A percentile compares a stretch with the other conserved stretches of the same genome.
phyloP scores from a whole-genome alignment of 2,888 invertebrate genomes.

The Electrophaes corylata region DNA sequence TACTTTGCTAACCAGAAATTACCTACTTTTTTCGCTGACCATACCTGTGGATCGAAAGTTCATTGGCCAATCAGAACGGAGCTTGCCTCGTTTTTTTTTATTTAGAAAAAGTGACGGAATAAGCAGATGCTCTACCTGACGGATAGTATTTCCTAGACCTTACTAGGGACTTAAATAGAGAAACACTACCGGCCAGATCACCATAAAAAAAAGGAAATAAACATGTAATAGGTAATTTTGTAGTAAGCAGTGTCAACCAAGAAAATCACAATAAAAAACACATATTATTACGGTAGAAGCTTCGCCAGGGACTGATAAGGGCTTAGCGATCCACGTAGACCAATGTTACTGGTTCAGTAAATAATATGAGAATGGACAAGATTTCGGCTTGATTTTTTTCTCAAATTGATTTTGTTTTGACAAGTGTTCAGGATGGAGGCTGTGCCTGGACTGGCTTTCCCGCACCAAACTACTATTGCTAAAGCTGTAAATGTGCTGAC shows the following conservation, averaged over 20 bases:
- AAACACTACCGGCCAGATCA: background rate
- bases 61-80: no score
- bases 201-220: background rate
- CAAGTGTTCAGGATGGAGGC: background rate
- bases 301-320: conserved; percentile 25
- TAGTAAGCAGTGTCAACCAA: conserved; percentile 6
- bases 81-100: no score
- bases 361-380: conserved; percentile 6
- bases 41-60: no score
- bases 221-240: background rate
- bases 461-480: background rate
- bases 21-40: no score
- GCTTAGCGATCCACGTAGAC: conserved; percentile 20
- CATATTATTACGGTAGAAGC: conserved; percentile 24
- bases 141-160: background rate
- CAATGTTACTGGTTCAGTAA: conserved; percentile 11
- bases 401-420: background rate
- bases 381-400: background rate
- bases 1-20: no score
- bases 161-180: background rate
- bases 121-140: no score
- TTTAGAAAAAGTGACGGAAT: no score
- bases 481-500: no score
- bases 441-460: background rate
- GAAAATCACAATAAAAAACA: conserved; percentile 22